Conservation (phyloP, 2,113 vertebrate species). For the Microtus oregoni region DNA sequence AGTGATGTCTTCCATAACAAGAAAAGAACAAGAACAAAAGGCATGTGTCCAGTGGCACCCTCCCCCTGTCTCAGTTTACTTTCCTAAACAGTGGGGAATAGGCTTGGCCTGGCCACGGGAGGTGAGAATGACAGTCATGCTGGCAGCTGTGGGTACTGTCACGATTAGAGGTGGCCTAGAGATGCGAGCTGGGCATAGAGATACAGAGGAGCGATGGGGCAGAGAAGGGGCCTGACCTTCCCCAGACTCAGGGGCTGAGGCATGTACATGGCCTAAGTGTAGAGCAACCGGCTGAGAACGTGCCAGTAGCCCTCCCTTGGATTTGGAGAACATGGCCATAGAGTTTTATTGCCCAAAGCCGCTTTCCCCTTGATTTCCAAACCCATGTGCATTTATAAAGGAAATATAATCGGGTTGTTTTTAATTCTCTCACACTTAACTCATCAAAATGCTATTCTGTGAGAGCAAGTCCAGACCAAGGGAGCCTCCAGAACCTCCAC, state of each 20-base stretch:
- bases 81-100: rapidly evolving
- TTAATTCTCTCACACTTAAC: constrained; percentile 80
- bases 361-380: constrained; percentile 53
- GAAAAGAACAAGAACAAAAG: neutral
- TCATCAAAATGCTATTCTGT: constrained; percentile 77
- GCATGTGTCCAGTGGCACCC: neutral
- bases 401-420: constrained; percentile 75
- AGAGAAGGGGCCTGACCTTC: too few species aligned
- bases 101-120: rapidly evolving
- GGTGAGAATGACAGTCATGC: rapidly evolving
- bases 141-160: rapidly evolving
- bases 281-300: neutral
- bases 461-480: neutral
- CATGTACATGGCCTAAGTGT: rapidly evolving
- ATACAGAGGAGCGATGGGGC: neutral
- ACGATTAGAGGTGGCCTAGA: rapidly evolving
- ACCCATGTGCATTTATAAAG: constrained; percentile 57
- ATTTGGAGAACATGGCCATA: neutral
- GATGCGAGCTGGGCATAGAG: neutral
- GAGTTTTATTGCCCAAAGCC: constrained; percentile 36
- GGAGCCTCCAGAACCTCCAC: neutral
- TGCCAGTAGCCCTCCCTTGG: neutral
- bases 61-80: neutral
- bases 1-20: rapidly evolving
- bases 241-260: neutral